Evolutionary conservation across 2,113 vertebrate genomes (phyloP).

Genomic region (Buteo buteo): DNA sequence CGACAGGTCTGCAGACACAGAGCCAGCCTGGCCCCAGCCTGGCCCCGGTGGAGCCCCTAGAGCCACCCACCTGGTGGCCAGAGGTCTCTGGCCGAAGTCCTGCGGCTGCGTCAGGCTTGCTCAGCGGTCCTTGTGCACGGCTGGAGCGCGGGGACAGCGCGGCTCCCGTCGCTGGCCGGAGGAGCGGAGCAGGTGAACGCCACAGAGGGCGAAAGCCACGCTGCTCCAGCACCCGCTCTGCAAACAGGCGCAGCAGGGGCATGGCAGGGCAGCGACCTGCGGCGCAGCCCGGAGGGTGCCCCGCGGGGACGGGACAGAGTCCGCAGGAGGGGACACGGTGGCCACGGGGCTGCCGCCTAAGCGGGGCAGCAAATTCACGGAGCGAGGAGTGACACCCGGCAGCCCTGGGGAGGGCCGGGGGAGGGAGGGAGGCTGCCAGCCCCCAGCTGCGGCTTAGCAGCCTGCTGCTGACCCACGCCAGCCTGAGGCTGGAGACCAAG

Average conservation of each 20-base stretch:
- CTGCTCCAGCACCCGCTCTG: background rate
- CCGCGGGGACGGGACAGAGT: background rate
- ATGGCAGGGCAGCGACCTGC: rapidly evolving
- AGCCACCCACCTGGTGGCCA: rapidly evolving
- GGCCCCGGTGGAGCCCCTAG: background rate
- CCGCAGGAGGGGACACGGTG: rapidly evolving
- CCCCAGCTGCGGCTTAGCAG: rapidly evolving
- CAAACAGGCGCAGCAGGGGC: background rate
- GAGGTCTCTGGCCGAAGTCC: background rate
- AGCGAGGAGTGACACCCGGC: rapidly evolving
- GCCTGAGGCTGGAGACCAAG: background rate
- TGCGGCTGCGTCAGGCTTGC: background rate
- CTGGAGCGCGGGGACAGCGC: rapidly evolving
- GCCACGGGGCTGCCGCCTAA: background rate
- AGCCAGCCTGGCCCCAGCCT: background rate
- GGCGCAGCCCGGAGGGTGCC: background rate
- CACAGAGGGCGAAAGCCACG: background rate
- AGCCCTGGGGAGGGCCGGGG: background rate
- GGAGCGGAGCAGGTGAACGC: background rate
- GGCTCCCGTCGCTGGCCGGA: background rate
- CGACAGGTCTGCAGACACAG: background rate
- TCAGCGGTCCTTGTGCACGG: background rate
- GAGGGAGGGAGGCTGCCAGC: background rate
- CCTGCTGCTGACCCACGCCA: background rate
- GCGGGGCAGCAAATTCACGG: rapidly evolving